Base-by-base conservation (phyloP, 2,113 vertebrate species). In the Pedetes capensis region DNA sequence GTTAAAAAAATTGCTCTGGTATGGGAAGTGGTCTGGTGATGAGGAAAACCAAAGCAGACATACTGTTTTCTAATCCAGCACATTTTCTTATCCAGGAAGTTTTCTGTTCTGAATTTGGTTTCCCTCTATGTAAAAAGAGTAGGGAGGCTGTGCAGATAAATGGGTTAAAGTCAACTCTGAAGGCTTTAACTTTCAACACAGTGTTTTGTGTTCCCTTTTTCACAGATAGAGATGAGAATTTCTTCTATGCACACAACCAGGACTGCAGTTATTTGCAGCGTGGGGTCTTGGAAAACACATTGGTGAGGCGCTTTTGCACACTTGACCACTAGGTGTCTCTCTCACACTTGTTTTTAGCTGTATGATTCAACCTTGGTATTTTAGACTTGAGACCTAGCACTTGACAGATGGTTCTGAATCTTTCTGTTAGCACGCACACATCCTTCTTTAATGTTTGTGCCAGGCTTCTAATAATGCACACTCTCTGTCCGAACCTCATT, bases 191-290 rank as follows among this genome's bases (percentile, higher is more conserved):
- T 10, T 76, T 6, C 37, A 29, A 42, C 1, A 27, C 5, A 42
- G 47, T 11, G 6, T 25, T 66, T 47, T 42, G 12, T n/a, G 37
- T 57, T 3, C 42, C 32, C 4, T 55, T 16, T 27, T 11, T 20
- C 55, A 12, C 5, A 12, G 8, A 20, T 18, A 25, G 3, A 87
- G 57, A 20, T 39, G 29, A 20, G 63, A 2, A 5, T 32, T 16
- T 6, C 49, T 1, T 12, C 3, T 34, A 0, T 0, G 12, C 13
- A n/a, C n/a, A n/a, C n/a, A n/a, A n/a, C n/a, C n/a, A n/a, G n/a
- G n/a, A n/a, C n/a, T n/a, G n/a, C n/a, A n/a, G n/a, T 22, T 44
- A n/a, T 0, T 23, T 3, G 8, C 5, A 1, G 0, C 3, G 1
- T 47, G n/a, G 11, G 29, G 1, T 11, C 25, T n/a, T 3, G 51